These are phyloP conservation scores for Trachops cirrhosus DNA, from an alignment of 2,797 vertebrate genomes.

Conservation along the genomic window DNA sequence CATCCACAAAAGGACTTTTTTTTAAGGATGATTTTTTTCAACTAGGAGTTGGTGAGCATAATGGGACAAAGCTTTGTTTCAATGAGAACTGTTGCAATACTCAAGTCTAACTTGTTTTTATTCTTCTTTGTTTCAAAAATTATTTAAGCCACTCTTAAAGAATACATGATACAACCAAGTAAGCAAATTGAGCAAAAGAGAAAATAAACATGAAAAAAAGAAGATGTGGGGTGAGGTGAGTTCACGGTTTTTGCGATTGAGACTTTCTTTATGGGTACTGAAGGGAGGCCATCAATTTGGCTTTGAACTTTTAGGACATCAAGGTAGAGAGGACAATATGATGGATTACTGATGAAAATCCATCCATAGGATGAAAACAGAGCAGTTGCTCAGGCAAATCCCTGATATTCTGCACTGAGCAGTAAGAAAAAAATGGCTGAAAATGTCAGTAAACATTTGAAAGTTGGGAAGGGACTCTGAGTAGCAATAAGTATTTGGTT, in stretches of 20 bases:
- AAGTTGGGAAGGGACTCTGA: not conserved
- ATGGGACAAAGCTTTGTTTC: not conserved
- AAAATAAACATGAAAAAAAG: not conserved
- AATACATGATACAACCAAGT: not conserved
- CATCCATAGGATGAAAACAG: not conserved
- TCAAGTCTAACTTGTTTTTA: not conserved
- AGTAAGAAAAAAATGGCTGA: not conserved
- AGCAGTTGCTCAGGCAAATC: not conserved
- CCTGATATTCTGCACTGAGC: not conserved
- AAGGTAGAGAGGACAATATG: not conserved
- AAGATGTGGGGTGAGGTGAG: not conserved
- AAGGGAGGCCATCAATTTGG: too few species aligned
- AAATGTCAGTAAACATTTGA: not conserved
- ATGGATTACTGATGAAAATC: not conserved
- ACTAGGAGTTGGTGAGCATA: not conserved
- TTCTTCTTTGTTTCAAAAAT: not conserved
- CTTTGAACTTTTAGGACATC: not conserved
- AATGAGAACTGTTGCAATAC: not conserved
- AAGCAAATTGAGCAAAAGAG: not conserved
- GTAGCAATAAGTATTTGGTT: not conserved
- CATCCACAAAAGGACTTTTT: not conserved
- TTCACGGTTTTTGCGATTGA: not conserved
- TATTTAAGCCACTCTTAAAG: not conserved
- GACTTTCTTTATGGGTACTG: not conserved
- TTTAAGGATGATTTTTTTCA: slow-evolving; percentile 44